phyloP scores from a whole-genome alignment of 2,888 invertebrate species.

The Pheosia tremula region DNA sequence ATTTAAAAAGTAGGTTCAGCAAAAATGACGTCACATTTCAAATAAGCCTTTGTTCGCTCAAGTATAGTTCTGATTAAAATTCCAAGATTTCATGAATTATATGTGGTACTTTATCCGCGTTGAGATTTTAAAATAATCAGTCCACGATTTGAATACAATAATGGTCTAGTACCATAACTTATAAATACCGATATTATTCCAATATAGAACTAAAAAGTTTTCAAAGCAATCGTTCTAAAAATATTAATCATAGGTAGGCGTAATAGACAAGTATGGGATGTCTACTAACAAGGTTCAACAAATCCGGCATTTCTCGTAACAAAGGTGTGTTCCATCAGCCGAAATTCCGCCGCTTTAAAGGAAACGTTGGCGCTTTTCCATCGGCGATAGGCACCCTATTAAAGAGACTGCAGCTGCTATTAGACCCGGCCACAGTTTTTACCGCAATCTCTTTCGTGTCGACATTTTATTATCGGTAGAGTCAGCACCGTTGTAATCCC shows the following conservation, averaged over 20 bases:
- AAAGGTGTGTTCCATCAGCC: background rate
- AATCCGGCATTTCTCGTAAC: background rate
- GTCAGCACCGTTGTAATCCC: constrained; percentile 75
- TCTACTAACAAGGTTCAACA: too few relatives aligned
- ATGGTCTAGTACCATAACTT: too few relatives aligned
- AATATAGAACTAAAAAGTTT: too few relatives aligned
- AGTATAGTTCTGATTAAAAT: constrained; percentile 2
- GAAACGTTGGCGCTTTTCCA: constrained; percentile 53
- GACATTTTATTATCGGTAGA: constrained; percentile 80
- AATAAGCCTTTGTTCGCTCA: constrained; percentile 11
- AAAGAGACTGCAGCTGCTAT: constrained; percentile 58
- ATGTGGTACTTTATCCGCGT: too few relatives aligned
- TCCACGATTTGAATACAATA: too few relatives aligned
- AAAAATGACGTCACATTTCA: constrained; percentile 17
- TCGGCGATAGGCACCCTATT: constrained; percentile 61
- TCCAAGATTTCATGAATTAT: too few relatives aligned
- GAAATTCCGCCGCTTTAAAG: background rate
- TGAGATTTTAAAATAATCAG: too few relatives aligned
- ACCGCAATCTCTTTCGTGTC: constrained; percentile 75
- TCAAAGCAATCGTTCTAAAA: too few relatives aligned
- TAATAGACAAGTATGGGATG: too few relatives aligned
- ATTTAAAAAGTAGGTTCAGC: constrained; percentile 29
- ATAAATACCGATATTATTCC: too few relatives aligned
- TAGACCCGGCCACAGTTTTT: constrained; percentile 56
- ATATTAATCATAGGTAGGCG: too few relatives aligned